phyloP scores from a whole-genome alignment of 2,113 vertebrate genomes.

The Puffinus mauretanicus region DNA sequence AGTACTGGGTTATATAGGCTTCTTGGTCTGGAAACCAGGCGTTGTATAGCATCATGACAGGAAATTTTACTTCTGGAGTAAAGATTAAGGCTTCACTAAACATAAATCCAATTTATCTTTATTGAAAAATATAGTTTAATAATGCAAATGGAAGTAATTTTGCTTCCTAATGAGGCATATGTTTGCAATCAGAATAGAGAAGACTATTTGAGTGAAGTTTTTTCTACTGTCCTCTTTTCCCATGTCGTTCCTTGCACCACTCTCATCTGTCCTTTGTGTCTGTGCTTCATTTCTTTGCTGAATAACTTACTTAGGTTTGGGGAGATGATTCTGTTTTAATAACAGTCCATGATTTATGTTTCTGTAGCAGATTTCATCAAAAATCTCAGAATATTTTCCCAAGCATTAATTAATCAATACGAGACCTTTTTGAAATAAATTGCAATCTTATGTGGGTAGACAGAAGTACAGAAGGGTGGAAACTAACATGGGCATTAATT shows the following conservation, averaged over 20 bases:
- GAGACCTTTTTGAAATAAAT: conserved; percentile 22
- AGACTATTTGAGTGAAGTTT: not conserved
- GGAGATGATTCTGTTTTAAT: not conserved
- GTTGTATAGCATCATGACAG: not conserved
- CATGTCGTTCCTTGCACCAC: not conserved
- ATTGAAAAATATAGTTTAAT: not conserved
- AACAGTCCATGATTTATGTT: not conserved
- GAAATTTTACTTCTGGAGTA: conserved; percentile 21
- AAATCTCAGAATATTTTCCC: not conserved
- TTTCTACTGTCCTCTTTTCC: not conserved
- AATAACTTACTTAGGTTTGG: not conserved
- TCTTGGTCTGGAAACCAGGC: not conserved
- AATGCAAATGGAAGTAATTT: not conserved
- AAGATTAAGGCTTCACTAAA: conserved; percentile 11
- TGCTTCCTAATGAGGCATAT: conserved; percentile 16
- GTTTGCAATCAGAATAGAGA: not conserved
- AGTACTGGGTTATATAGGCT: not conserved
- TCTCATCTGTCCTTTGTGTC: not conserved
- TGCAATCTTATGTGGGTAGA: not conserved
- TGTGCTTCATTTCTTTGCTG: conserved; percentile 15
- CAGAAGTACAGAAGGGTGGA: not conserved
- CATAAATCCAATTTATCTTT: not conserved
- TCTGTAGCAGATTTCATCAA: not conserved
- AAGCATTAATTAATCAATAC: not conserved
- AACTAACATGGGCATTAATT: not conserved